phyloP scores from a whole-genome alignment of 2,797 vertebrate species.

The Alfaro cultratus region DNA sequence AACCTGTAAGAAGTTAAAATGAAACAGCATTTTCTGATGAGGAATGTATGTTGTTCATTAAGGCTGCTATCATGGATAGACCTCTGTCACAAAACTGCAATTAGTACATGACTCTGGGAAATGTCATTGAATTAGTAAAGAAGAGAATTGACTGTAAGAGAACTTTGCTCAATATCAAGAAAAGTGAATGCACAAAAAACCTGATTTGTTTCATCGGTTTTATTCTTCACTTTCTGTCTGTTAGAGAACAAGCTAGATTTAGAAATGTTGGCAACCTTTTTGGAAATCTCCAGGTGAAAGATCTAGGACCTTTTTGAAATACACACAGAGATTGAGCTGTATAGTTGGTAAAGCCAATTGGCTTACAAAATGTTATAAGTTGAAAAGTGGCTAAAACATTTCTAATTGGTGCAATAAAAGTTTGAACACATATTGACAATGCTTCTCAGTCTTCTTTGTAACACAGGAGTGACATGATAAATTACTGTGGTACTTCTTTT shows the following conservation, averaged over 20 bases:
- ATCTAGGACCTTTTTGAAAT: not conserved
- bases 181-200: not conserved
- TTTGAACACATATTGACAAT: not conserved
- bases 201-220: not conserved
- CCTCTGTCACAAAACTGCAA: not conserved
- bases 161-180: not conserved
- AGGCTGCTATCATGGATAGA: not conserved
- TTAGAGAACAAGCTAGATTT: not conserved
- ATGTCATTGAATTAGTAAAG: not conserved
- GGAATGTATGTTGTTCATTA: not conserved
- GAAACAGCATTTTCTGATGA: not conserved
- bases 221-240: not conserved
- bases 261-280: not conserved
- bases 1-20: not conserved
- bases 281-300: not conserved
- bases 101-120: not conserved
- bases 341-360: not conserved
- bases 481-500: slow-evolving; percentile 47
- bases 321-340: not conserved
- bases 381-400: not conserved
- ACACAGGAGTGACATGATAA: slow-evolving; percentile 38
- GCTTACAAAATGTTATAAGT: not conserved
- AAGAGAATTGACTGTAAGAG: not conserved
- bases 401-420: not conserved
- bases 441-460: slow-evolving; percentile 20